A percentile compares a stretch with the other conserved stretches of the same genome.
Conservation (phyloP, 2,797 vertebrate genomes). For the Poecilia velifera region DNA sequence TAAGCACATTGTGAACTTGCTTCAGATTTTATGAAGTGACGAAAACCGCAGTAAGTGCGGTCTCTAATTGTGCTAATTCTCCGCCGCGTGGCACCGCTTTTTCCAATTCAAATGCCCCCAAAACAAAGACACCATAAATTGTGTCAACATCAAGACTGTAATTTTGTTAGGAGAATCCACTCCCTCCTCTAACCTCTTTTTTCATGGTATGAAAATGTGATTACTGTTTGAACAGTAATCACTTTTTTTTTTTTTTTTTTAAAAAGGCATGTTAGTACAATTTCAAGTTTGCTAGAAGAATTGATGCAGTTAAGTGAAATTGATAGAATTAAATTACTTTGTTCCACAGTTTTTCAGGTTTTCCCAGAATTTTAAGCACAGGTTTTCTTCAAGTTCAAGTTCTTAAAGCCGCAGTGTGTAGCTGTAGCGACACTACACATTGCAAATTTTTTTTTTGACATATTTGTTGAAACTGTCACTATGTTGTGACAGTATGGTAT, state of each 20-base stretch:
- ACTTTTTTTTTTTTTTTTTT: too few species aligned
- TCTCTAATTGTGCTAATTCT: conserved; percentile 13
- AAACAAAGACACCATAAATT: conserved; percentile 45
- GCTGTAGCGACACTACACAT: too few species aligned
- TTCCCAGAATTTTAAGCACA: conserved; percentile 1
- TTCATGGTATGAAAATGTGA: conserved; percentile 9
- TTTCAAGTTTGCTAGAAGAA: conserved; percentile 58
- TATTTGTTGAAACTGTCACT: too few species aligned
- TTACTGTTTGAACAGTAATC: conserved; percentile 47
- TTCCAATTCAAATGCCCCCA: conserved; percentile 16
- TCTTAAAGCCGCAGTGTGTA: neutral
- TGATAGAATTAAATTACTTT: conserved; percentile 54
- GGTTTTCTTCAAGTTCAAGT: conserved; percentile 5
- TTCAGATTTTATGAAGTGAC: conserved; percentile 15
- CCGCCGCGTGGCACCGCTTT: neutral
- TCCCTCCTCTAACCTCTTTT: conserved; percentile 56
- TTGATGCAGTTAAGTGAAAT: conserved; percentile 53
- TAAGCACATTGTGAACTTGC: conserved; percentile 13
- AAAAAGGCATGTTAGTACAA: conserved; percentile 60
- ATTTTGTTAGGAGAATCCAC: conserved; percentile 48
- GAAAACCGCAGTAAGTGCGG: conserved; percentile 1
- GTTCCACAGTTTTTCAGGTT: conserved; percentile 9
- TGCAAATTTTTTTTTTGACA: too few species aligned
- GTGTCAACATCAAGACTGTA: conserved; percentile 28
- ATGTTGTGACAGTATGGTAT: too few species aligned